These are phyloP conservation scores for Limnephilus lunatus DNA, from an alignment of 2,888 invertebrate genomes.

Conservation along the genomic window DNA sequence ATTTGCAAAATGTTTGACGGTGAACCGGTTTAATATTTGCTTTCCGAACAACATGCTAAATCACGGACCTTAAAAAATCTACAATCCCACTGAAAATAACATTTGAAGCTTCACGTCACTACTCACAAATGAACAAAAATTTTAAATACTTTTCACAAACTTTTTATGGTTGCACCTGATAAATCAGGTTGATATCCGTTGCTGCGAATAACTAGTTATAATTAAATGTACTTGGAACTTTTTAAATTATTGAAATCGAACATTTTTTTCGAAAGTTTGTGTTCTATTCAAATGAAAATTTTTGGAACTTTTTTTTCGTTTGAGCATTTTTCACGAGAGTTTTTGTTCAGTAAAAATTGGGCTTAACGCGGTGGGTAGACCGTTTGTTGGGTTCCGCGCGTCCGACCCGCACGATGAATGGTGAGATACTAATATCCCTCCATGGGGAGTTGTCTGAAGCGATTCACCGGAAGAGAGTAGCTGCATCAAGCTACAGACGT, in stretches of 20 bases:
- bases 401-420: conserved; percentile 2
- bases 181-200: not conserved
- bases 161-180: not conserved
- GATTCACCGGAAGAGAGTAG: not conserved
- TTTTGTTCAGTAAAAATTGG: not conserved
- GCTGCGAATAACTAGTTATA: not conserved
- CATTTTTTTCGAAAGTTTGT: not conserved
- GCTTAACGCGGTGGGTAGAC: not conserved
- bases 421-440: not conserved
- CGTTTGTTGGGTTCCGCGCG: not conserved
- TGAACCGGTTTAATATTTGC: not conserved
- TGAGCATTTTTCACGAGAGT: not conserved
- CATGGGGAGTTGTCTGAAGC: not conserved
- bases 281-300: not conserved
- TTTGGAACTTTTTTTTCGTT: not conserved
- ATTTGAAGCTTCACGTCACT: not conserved
- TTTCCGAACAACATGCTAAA: not conserved
- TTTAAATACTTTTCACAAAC: not conserved
- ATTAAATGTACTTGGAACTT: not conserved
- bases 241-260: not conserved
- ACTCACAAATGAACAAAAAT: not conserved
- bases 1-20: not conserved
- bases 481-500: not conserved
- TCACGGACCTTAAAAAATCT: not conserved
- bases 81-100: not conserved